These are phyloP conservation scores for Myanophis thanlyinensis DNA, from an alignment of 2,113 vertebrate genomes.

Conservation along the genomic window DNA sequence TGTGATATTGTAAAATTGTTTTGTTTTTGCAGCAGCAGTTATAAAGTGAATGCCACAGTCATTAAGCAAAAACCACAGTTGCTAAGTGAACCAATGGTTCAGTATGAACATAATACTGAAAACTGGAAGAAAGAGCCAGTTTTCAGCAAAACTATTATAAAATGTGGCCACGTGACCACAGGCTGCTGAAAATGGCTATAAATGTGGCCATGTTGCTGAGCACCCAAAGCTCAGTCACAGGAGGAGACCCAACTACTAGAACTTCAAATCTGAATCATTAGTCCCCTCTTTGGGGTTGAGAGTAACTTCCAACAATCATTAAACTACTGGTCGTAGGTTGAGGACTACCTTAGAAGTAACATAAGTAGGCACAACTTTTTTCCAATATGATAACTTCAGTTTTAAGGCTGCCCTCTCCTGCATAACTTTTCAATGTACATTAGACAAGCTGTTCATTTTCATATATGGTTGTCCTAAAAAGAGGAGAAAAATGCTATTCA, in stretches of 20 bases:
- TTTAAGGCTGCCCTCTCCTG: not conserved
- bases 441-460: not conserved
- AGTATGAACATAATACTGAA: not conserved
- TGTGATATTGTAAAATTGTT: not conserved
- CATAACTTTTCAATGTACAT: not conserved
- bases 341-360: not conserved
- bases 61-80: not conserved
- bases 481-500: not conserved
- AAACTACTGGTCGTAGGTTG: not conserved
- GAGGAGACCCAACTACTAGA: not conserved
- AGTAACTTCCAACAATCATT: not conserved
- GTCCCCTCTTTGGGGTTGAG: not conserved
- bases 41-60: not conserved
- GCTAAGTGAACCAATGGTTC: not conserved
- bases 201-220: not conserved
- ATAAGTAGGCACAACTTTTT: not conserved
- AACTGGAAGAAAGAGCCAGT: not conserved
- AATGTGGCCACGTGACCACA: not conserved
- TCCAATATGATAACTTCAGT: not conserved
- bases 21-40: not conserved
- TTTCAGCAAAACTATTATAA: not conserved
- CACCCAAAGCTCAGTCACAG: not conserved
- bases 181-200: not conserved
- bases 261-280: not conserved
- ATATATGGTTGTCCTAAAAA: not conserved